phyloP scores from a whole-genome alignment of 92 coral and sea anemone genomes.

The Muricea muricata region DNA sequence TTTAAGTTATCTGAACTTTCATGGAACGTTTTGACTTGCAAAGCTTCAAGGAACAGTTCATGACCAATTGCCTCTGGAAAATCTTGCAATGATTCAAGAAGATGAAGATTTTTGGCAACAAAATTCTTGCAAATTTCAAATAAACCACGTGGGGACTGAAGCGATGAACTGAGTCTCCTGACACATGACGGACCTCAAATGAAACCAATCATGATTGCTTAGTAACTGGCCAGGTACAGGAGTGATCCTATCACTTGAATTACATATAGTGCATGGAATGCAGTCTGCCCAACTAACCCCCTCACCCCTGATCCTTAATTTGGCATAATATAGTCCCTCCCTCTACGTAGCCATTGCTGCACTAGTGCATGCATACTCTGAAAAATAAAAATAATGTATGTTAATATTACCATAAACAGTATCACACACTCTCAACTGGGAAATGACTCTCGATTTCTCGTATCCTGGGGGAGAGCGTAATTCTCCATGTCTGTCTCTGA shows the following conservation, averaged over 20 bases:
- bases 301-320: no score
- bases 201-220: not conserved
- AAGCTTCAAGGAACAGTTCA: constrained; percentile 75
- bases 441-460: not conserved
- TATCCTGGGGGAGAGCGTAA: constrained; percentile 82
- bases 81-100: constrained; percentile 88
- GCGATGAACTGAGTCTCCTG: no score
- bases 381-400: no score
- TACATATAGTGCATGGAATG: no score
- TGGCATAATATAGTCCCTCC: no score
- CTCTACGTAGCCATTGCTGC: no score
- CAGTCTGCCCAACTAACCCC: no score
- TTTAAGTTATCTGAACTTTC: constrained; percentile 48
- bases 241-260: no score
- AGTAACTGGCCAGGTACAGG: no score
- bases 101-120: constrained; percentile 82
- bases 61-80: constrained; percentile 92
- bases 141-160: constrained; percentile 70
- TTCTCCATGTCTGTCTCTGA: constrained; percentile 88
- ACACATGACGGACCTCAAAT: no score
- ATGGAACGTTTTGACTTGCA: constrained; percentile 53
- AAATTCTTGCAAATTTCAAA: constrained; percentile 85
- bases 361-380: no score
- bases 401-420: not conserved
- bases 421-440: not conserved